phyloP scores from a whole-genome alignment of 2,888 invertebrate species.

The Pheosia tremula region DNA sequence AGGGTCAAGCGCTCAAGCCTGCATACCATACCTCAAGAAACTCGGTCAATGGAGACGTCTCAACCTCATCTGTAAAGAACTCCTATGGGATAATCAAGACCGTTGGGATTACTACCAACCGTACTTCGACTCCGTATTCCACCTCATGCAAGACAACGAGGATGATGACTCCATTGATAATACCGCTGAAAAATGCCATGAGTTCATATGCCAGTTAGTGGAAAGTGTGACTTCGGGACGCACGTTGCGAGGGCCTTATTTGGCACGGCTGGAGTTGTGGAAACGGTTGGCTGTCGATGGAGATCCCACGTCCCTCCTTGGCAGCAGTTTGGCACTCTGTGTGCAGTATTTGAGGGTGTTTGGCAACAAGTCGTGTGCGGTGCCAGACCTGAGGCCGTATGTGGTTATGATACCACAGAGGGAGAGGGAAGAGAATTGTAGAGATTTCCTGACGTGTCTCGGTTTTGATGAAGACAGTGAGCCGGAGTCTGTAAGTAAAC shows the following conservation, averaged over 20 bases:
- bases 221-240: conserved; percentile 77
- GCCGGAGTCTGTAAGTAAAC: conserved; percentile 84
- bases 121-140: conserved; percentile 89
- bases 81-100: conserved; percentile 89
- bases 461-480: conserved; percentile 86
- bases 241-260: conserved; percentile 90
- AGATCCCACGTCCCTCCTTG: conserved; percentile 82
- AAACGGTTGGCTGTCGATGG: conserved; percentile 83
- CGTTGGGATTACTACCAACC: conserved; percentile 90
- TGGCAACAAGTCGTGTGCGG: conserved; percentile 94
- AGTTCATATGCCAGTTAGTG: conserved; percentile 78
- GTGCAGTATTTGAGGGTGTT: conserved; percentile 92
- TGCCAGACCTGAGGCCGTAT: conserved; percentile 92
- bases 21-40: conserved; percentile 89
- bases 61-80: conserved; percentile 88
- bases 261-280: conserved; percentile 92
- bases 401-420: conserved; percentile 87
- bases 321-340: conserved; percentile 88
- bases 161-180: conserved; percentile 63
- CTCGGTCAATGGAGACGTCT: conserved; percentile 90
- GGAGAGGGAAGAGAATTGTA: conserved; percentile 84
- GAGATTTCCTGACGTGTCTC: conserved; percentile 85
- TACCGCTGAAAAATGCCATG: conserved; percentile 74
- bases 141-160: conserved; percentile 77
- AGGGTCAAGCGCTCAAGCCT: conserved; percentile 87